Percentiles rank a stretch among this genome's conserved stretches.
phyloP scores from a whole-genome alignment of 2,888 invertebrate species.

The Linnaemya vulpina region DNA sequence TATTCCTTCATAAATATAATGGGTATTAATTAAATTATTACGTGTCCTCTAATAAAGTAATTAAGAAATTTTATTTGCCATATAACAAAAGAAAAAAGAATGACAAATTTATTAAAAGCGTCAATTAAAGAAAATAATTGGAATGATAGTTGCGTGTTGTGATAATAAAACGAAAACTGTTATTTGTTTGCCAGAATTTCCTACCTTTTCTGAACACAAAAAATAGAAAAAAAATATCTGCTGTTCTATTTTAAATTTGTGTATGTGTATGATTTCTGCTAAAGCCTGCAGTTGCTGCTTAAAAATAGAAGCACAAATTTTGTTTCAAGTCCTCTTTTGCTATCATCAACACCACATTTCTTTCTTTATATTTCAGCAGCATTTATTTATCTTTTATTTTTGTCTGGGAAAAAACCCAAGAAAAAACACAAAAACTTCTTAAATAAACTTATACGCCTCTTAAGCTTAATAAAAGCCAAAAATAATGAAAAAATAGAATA shows the following conservation, averaged over 20 bases:
- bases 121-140: slow-evolving; percentile 25
- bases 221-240: not conserved
- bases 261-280: not conserved
- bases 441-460: slow-evolving; percentile 70
- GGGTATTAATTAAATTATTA: slow-evolving; percentile 67
- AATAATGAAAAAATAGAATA: slow-evolving; percentile 50
- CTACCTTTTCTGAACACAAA: not conserved
- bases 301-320: not conserved
- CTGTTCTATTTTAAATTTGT: not conserved
- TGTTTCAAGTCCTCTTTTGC: slow-evolving; percentile 22
- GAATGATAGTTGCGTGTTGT: slow-evolving; percentile 36
- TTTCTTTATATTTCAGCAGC: slow-evolving; percentile 48
- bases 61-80: slow-evolving; percentile 49
- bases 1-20: slow-evolving; percentile 20
- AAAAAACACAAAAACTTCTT: slow-evolving; percentile 51
- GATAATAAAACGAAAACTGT: not conserved
- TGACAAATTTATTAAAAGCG: slow-evolving; percentile 36
- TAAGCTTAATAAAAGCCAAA: slow-evolving; percentile 65
- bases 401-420: not conserved
- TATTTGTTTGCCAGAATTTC: not conserved
- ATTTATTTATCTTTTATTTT: slow-evolving; percentile 12
- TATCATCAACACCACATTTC: slow-evolving; percentile 38
- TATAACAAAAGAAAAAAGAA: slow-evolving; percentile 8
- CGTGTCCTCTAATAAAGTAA: slow-evolving; percentile 64
- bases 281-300: not conserved